Evolutionary conservation across 2,888 invertebrate genomes (phyloP).

Genomic region (Pammene aurita): DNA sequence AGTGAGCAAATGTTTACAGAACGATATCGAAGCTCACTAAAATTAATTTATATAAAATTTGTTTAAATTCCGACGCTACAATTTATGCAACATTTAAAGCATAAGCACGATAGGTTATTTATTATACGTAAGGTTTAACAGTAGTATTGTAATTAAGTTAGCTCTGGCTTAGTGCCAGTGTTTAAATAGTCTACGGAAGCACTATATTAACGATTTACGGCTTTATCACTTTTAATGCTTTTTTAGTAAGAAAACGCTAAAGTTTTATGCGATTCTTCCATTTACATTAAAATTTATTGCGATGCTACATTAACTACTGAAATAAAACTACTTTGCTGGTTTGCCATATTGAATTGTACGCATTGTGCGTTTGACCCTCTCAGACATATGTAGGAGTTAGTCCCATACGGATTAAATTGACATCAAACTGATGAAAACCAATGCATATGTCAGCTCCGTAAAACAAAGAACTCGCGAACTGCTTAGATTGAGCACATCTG

Average conservation of each 20-base stretch:
- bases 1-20: constrained; percentile 18
- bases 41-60: not conserved
- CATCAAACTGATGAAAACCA: too few relatives aligned
- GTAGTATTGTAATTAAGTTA: constrained; percentile 34
- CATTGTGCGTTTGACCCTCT: not conserved
- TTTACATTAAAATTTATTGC: constrained; percentile 30
- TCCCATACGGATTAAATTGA: too few relatives aligned
- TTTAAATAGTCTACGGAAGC: constrained; percentile 34
- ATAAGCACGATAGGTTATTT: not conserved
- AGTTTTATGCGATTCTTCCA: constrained; percentile 33
- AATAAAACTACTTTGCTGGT: constrained; percentile 9
- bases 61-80: not conserved
- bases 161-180: constrained; percentile 35
- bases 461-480: too few relatives aligned
- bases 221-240: constrained; percentile 37
- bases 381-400: too few relatives aligned
- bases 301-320: constrained; percentile 21
- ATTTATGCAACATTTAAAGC: not conserved
- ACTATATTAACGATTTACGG: constrained; percentile 32
- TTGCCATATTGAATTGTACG: not conserved
- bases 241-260: constrained; percentile 31
- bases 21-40: not conserved
- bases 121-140: not conserved
- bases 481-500: too few relatives aligned
- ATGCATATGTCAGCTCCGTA: too few relatives aligned